Conservation (phyloP, 1,140 invertebrate genomes). For the Meloidogyne floridensis region DNA sequence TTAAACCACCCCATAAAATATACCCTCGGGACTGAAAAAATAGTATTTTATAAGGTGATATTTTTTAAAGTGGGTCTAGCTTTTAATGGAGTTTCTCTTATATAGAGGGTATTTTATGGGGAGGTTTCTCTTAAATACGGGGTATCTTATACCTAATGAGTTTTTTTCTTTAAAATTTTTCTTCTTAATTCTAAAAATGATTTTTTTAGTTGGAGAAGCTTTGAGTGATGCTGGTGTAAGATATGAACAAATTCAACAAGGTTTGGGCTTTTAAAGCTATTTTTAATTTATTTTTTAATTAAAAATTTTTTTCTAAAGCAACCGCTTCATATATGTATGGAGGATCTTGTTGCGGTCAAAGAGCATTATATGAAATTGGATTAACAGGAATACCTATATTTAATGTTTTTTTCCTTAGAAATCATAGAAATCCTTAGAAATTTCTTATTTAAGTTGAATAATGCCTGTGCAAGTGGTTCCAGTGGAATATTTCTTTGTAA, state of each 20-base stretch:
- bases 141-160: too few species aligned
- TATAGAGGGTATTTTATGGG: too few species aligned
- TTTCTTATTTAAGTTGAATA: conserved; percentile 72
- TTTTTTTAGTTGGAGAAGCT: conserved; percentile 76
- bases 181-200: too few species aligned
- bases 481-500: conserved; percentile 86
- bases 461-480: conserved; percentile 94
- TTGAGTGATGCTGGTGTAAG: conserved; percentile 81
- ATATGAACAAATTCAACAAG: conserved; percentile 79
- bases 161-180: too few species aligned
- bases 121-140: too few species aligned
- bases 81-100: too few species aligned
- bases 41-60: too few species aligned
- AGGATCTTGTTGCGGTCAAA: conserved; percentile 92
- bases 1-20: too few species aligned
- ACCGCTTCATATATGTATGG: conserved; percentile 92
- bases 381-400: conserved; percentile 94
- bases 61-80: too few species aligned
- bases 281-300: background rate
- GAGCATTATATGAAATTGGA: conserved; percentile 88
- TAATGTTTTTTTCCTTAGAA: conserved; percentile 73
- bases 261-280: background rate
- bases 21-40: too few species aligned
- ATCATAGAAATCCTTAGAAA: background rate
- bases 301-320: conserved; percentile 69